phyloP scores from a whole-genome alignment of 2,797 vertebrate genomes.

The Triplophysa bombifrons region DNA sequence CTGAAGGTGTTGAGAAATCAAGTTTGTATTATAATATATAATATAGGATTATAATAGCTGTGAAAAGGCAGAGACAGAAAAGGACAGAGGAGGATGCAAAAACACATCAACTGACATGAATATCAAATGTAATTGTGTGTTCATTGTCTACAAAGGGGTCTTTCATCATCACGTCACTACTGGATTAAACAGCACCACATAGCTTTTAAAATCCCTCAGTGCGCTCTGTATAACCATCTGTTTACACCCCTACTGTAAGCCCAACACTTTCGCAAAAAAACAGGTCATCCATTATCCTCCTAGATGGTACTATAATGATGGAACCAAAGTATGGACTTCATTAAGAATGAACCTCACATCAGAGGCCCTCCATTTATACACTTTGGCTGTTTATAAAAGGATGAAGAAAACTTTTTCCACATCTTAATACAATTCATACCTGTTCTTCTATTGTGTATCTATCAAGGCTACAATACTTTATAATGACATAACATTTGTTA shows the following conservation, averaged over 20 bases:
- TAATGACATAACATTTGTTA: not conserved
- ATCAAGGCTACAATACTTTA: not conserved
- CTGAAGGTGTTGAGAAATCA: not conserved
- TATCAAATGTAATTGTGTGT: not conserved
- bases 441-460: not conserved
- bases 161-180: not conserved
- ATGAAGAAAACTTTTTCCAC: too few species aligned
- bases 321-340: not conserved
- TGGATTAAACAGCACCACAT: not conserved
- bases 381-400: not conserved
- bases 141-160: not conserved
- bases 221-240: not conserved
- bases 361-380: not conserved
- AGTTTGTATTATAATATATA: not conserved
- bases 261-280: not conserved
- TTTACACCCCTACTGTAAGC: not conserved
- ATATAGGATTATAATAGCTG: not conserved
- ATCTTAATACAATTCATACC: too few species aligned
- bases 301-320: not conserved
- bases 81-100: not conserved
- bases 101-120: not conserved
- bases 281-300: not conserved
- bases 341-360: not conserved
- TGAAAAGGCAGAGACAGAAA: not conserved
- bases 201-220: not conserved